Evolutionary conservation across 2,797 vertebrate genomes (phyloP), one percentile per base, ranked within the genome.

Genomic region (Falco berigora): DNA sequence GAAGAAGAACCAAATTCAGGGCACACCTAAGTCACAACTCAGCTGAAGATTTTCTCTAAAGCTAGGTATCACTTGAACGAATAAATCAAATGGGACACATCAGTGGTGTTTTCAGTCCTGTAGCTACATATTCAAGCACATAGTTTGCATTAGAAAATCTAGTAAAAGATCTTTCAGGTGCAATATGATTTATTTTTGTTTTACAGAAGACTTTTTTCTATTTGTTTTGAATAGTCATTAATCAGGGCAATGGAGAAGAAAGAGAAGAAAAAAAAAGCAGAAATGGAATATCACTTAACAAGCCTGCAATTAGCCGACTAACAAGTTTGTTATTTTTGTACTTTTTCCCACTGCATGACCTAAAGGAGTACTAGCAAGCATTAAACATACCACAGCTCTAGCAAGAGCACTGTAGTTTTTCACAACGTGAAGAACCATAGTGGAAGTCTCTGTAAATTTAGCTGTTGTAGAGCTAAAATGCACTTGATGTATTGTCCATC

Each of bases 311-410:
- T 98, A 98, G 88, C 59, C 32, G 92, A 96, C 97, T 97, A 97
- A 97, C 86, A 83, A 94, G 96, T 84, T 95, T 98, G 97, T 98
- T 98, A 93, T 95, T 97, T 97, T 98, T 98, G 98, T 97, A 96
- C 89, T 64, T 92, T 94, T 94, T 98, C 98, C 98, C 97, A 97
- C 88, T 96, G 72, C 4, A 95, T 98, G 98, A 98, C 90, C 94
- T 97, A 97, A 98, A 44, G 1, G 94, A 93, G 91, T 61, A 84
- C 67, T 85, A 88, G 86, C 24, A 74, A 52, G 78, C 81, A 73
- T 73, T 94, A 92, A 92, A 84, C 77, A 79, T 5, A 6, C 44
- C 81, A 64, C 90, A 68, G 49, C 75, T 97, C 88, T 64, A 96
- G 88, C 86, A 97, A 92, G 94, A 92, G 58, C 46, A 47, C 16